Evolutionary conservation across 30 jellyfish, hydroid and myxozoan genomes (phyloP), one percentile per base, ranked within the genome.

Genomic region (Catostylus mosaicus): DNA sequence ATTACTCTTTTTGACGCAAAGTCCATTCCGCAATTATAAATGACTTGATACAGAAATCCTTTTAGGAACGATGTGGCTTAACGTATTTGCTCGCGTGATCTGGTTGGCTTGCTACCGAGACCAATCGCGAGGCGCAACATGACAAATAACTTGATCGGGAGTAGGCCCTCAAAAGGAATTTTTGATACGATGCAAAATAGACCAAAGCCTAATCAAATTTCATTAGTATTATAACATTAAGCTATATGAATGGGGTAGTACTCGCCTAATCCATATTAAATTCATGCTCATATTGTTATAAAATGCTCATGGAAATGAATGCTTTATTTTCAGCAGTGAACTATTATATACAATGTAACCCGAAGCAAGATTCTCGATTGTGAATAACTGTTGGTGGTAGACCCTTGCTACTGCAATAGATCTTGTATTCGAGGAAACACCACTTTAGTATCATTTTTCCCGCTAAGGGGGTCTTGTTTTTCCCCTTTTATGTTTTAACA

Each of bases 1-100:
- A 68, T 68, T 68, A 26, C 66, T 32, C 38, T 46, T 40, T 68
- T 68, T 68, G 80, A 35, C 80, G 59, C 80, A 33, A 35, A 46
- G 35, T 33, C 80, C 80, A 68, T 33, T 36, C 59, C 80, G 31
- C 59, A 74, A 74, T 74, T 74, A 74, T 62, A 30, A 9, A 22
- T 40, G 71, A 57, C 85, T 52, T 40, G 62, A 52, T 46, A 52
- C 65, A 38, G 31, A 74, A 74, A 74, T 74, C 85, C 75, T 48
- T 74, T n/a, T 30, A 2, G 36, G 11, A 59, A 59, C 36, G 12
- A 37, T 23, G 38, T 18, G 59, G 80, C 54, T 68, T 68, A 68
- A 5, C 56, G 35, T 68, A 46, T 68, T 68, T 68, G 80, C 64
- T 24, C 37, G 80, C 65, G 80, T 27, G 80, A 68, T 68, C 64